These are phyloP conservation scores for Adelges cooleyi DNA, from an alignment of 1,140 invertebrate genomes.

Conservation along the genomic window DNA sequence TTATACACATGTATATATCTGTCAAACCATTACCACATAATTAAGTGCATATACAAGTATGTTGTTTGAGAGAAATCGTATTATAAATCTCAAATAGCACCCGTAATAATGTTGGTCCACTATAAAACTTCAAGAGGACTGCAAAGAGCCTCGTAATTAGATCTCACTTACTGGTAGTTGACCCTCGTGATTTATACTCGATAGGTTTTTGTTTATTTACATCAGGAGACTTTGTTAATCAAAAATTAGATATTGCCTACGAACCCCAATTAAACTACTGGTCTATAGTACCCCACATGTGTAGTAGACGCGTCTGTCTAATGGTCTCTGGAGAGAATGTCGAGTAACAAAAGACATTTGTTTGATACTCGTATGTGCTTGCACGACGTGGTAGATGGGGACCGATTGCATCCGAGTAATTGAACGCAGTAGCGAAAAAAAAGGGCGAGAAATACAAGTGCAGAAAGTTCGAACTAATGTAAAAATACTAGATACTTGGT, in stretches of 20 bases:
- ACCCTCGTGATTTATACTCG: slow-evolving; percentile 18
- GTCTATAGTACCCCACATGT: background rate
- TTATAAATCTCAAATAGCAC: too few relatives aligned
- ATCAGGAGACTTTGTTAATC: background rate
- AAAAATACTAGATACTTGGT: too few relatives aligned
- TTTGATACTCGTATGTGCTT: background rate
- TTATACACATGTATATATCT: too few relatives aligned
- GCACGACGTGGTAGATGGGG: background rate
- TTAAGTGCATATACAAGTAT: too few relatives aligned
- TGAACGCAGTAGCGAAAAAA: background rate
- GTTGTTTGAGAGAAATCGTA: too few relatives aligned
- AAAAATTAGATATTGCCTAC: background rate
- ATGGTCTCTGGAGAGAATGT: slow-evolving; percentile 4
- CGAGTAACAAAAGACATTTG: background rate
- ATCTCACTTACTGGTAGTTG: background rate
- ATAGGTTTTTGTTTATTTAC: slow-evolving; percentile 8
- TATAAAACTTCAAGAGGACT: background rate
- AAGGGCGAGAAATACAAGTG: too few relatives aligned
- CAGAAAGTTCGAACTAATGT: too few relatives aligned
- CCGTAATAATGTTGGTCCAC: too few relatives aligned
- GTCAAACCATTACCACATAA: too few relatives aligned
- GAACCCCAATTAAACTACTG: background rate
- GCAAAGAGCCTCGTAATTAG: background rate
- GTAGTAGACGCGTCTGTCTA: background rate
- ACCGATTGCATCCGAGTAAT: background rate